Evolutionary conservation across 2,888 invertebrate genomes (phyloP).

Genomic region (Halocaridina rubra): DNA sequence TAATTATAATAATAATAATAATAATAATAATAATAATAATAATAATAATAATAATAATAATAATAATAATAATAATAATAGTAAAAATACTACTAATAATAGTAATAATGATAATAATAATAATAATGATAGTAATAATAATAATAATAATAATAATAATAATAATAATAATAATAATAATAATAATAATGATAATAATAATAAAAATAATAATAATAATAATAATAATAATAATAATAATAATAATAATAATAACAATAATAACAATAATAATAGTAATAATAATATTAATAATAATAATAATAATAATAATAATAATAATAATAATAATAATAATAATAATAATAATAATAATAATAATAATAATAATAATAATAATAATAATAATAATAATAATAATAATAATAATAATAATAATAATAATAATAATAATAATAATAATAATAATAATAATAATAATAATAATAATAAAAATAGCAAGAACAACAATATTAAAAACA

Average conservation of each 20-base stretch:
- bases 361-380: neutral
- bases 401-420: neutral
- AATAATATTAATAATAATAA: neutral
- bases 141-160: neutral
- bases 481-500: neutral
- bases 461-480: neutral
- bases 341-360: neutral
- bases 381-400: neutral
- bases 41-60: neutral
- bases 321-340: neutral
- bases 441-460: conserved; percentile 1
- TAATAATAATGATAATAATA: neutral
- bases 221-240: neutral
- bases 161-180: neutral
- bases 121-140: neutral
- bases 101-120: neutral
- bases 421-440: conserved; percentile 6
- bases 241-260: neutral
- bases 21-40: neutral
- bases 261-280: neutral
- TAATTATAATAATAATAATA: neutral
- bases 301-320: neutral
- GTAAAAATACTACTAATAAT: neutral
- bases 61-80: neutral
- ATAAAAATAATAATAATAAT: neutral